Evolutionary conservation across 2,888 invertebrate species (phyloP), one percentile per base, ranked within the genome.

Genomic region (Meloe dianella): DNA sequence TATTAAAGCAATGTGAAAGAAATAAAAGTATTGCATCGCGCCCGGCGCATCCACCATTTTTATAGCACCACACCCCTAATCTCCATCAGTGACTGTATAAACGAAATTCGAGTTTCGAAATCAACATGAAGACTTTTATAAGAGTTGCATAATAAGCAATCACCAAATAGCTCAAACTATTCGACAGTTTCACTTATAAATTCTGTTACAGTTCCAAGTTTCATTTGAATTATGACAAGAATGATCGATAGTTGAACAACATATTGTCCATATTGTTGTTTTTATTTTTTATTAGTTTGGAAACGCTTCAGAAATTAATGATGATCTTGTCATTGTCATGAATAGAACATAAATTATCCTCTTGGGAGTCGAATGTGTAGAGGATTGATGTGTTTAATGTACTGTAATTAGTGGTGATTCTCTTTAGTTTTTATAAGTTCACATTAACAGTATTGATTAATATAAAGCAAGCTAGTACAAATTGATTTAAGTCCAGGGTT

Each of bases 21-120:
- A 3, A 32, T 2, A 12, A 4, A 41, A 7, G 27, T 27, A 30
- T 30, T 30, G 7, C 7, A 30, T 30, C 7, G 20, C 20, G 10
- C 47, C 47, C 20, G 47, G 47, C 47, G 47, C 47, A 20, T 47
- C 47, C 47, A 20, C 47, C 47, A 47, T 47, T 47, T 47, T 41
- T 8, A n/a, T 17, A 12, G 8, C n/a, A 41, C 17, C 1, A n/a
- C 6, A 41, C 2, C 2, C 2, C 27, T n/a, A 27, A 27, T 27
- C 4, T 27, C 4, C 27, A 27, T 27, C 4, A 27, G 2, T 27
- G 27, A 4, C 4, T 27, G 4, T 27, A 27, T 27, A 27, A 27
- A 2, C 4, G 27, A 27, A 27, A n/a, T n/a, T n/a, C n/a, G n/a
- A n/a, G 27, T 27, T 27, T 27, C 2, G 2, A 27, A 27, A 3